A percentile compares a stretch with the other conserved stretches of the same genome.
Evolutionary conservation across 2,888 invertebrate species (phyloP).

Genomic region (Syrista parreyssii): DNA sequence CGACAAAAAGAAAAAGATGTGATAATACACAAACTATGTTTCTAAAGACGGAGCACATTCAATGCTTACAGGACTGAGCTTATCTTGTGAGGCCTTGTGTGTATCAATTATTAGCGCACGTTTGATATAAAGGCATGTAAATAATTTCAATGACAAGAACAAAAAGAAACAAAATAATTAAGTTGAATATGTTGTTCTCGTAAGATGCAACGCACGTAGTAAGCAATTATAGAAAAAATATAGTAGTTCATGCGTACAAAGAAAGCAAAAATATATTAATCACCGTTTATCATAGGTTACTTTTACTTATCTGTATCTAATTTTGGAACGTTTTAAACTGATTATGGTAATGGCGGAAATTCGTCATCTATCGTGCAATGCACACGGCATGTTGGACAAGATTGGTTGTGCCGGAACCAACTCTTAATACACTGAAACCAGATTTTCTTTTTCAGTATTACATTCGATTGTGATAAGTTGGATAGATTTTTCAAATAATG

Average conservation of each 20-base stretch:
- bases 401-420: conserved; percentile 41
- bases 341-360: conserved; percentile 41
- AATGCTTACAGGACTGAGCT: not conserved
- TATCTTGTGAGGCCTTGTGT: not conserved
- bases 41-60: not conserved
- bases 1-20: not conserved
- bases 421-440: conserved; percentile 44
- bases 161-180: too few species aligned
- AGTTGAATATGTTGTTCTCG: too few species aligned
- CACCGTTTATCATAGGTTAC: not conserved
- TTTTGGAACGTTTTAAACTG: not conserved
- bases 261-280: not conserved
- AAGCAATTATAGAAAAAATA: not conserved
- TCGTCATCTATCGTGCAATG: conserved; percentile 44
- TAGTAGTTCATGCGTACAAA: not conserved
- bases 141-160: not conserved
- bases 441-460: not conserved
- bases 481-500: not conserved
- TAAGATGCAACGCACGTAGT: too few species aligned
- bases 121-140: not conserved
- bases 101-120: not conserved
- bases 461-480: not conserved
- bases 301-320: not conserved
- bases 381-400: conserved; percentile 47
- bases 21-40: not conserved